phyloP scores from a whole-genome alignment of 2,888 invertebrate species.

The Campoplex nolae region DNA sequence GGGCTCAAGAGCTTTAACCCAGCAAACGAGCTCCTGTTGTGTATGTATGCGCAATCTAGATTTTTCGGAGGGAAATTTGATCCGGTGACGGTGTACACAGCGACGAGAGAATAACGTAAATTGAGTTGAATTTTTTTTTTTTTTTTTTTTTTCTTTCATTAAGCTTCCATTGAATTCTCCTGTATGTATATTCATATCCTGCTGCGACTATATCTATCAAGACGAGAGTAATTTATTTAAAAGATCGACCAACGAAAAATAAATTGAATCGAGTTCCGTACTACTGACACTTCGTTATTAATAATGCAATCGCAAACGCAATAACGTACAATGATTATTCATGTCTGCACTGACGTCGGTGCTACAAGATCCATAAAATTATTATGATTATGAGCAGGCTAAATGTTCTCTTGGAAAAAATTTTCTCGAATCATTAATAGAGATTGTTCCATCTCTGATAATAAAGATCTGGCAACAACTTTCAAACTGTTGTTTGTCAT shows the following conservation, averaged over 20 bases:
- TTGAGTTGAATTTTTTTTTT: constrained; percentile 37
- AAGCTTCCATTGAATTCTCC: constrained; percentile 19
- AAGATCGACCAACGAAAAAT: background rate
- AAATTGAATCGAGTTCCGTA: constrained; percentile 3
- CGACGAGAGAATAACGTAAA: constrained; percentile 42
- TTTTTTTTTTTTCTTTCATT: constrained; percentile 18
- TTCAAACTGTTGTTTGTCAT: background rate
- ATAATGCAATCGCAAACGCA: constrained; percentile 1
- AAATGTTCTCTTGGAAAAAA: background rate
- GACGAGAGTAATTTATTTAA: constrained; percentile 16
- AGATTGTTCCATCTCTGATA: no score
- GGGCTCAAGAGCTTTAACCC: constrained; percentile 50
- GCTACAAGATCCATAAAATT: background rate
- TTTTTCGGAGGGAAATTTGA: constrained; percentile 58
- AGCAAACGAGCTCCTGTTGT: constrained; percentile 42
- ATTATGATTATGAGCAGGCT: background rate
- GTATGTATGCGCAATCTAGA: constrained; percentile 55
- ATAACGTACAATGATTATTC: background rate
- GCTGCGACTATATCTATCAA: background rate
- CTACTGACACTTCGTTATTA: constrained; percentile 2
- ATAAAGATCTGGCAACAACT: no score
- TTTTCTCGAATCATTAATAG: background rate
- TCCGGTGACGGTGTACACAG: constrained; percentile 30
- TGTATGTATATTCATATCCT: constrained; percentile 18
- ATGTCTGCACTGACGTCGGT: background rate